Percentiles rank a stretch among this genome's conserved stretches.
phyloP scores from a whole-genome alignment of 2,797 vertebrate genomes.

The Catharus ustulatus region DNA sequence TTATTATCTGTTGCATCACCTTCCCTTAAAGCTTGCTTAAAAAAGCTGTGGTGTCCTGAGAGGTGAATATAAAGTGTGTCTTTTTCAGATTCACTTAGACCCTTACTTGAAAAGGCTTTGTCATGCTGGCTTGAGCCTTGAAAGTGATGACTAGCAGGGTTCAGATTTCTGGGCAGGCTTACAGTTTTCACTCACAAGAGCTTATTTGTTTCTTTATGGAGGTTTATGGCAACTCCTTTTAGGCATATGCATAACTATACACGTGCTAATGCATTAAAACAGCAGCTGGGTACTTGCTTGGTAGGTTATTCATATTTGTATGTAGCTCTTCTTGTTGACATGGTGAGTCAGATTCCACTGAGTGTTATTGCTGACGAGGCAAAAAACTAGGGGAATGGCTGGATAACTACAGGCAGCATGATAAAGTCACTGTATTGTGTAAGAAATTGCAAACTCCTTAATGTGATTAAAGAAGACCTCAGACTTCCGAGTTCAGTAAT shows the following conservation, averaged over 20 bases:
- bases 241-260: slow-evolving; percentile 39
- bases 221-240: slow-evolving; percentile 36
- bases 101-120: slow-evolving; percentile 46
- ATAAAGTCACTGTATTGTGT: not conserved
- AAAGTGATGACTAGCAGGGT: slow-evolving; percentile 48
- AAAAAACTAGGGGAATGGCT: not conserved
- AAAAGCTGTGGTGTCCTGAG: not conserved
- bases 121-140: slow-evolving; percentile 52
- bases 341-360: slow-evolving; percentile 24
- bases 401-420: not conserved
- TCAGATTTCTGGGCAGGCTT: slow-evolving; percentile 42
- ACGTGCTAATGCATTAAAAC: slow-evolving; percentile 41
- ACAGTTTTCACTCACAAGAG: slow-evolving; percentile 14
- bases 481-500: slow-evolving; percentile 25
- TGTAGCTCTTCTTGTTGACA: not conserved
- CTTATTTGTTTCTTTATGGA: slow-evolving; percentile 41
- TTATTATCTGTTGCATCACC: not conserved
- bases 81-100: slow-evolving; percentile 1
- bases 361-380: not conserved
- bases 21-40: not conserved
- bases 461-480: slow-evolving; percentile 38
- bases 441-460: slow-evolving; percentile 24
- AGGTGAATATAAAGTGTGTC: not conserved
- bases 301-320: slow-evolving; percentile 39
- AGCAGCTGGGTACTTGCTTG: slow-evolving; percentile 44